Percentiles rank a stretch among this genome's conserved stretches.
These are phyloP conservation scores for Bergia sp. DNA, from an alignment of 92 coral and sea anemone species.

Conservation along the genomic window DNA sequence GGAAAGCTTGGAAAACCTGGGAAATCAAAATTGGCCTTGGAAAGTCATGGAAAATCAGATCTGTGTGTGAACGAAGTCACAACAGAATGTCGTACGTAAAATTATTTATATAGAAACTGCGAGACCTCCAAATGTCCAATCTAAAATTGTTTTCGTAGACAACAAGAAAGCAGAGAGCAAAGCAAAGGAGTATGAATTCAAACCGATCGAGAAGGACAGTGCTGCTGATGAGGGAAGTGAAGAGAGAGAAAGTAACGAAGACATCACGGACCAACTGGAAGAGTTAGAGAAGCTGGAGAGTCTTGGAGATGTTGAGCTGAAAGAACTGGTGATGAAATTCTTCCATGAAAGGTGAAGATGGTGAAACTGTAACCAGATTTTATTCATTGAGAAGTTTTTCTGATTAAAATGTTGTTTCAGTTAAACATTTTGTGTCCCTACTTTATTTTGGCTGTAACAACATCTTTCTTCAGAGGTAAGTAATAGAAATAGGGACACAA, in stretches of 20 bases:
- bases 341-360: slow-evolving; percentile 73
- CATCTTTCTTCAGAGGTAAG: no score
- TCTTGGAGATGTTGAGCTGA: slow-evolving; percentile 79
- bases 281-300: slow-evolving; percentile 86
- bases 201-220: slow-evolving; percentile 79
- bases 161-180: slow-evolving; percentile 60
- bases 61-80: no score
- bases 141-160: neutral
- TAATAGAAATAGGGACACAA: no score
- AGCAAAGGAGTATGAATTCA: slow-evolving; percentile 83
- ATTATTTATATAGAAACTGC: neutral
- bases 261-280: slow-evolving; percentile 67
- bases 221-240: slow-evolving; percentile 66
- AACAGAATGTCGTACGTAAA: no score
- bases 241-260: slow-evolving; percentile 87
- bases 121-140: neutral
- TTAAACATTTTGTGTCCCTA: no score
- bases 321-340: slow-evolving; percentile 83
- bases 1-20: no score
- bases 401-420: no score
- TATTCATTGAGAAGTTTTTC: no score
- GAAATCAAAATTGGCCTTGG: no score
- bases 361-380: no score
- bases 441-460: no score
- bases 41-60: no score